Percentiles rank a stretch among this genome's conserved stretches.
Evolutionary conservation across 2,888 invertebrate genomes (phyloP).

Genomic region (Pachymerium ferrugineum): DNA sequence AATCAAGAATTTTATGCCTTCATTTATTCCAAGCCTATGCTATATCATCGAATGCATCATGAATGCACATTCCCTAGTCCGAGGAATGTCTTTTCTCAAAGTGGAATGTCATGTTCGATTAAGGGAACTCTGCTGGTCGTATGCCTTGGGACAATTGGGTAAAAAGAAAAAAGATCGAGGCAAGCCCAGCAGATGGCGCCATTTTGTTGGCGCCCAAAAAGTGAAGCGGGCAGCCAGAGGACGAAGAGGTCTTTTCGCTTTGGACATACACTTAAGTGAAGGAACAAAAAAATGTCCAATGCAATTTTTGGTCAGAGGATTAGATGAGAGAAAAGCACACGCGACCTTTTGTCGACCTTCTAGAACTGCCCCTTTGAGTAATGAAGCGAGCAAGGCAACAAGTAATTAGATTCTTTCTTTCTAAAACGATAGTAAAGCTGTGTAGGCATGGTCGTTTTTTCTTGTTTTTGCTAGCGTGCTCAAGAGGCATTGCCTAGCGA

Average conservation of each 20-base stretch:
- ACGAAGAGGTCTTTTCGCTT: neutral
- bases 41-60: neutral
- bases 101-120: neutral
- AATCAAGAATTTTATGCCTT: too few relatives aligned
- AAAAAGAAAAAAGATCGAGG: neutral
- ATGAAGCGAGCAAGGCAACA: conserved; percentile 13
- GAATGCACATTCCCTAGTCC: neutral
- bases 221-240: neutral
- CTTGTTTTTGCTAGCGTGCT: neutral
- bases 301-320: conserved; percentile 13
- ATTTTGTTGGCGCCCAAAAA: conserved; percentile 2
- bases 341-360: conserved; percentile 9
- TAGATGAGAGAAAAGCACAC: neutral
- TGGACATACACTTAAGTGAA: neutral
- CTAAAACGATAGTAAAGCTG: conserved; percentile 13
- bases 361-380: conserved; percentile 9
- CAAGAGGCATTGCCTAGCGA: neutral
- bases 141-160: neutral
- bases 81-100: neutral
- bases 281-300: neutral
- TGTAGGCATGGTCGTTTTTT: conserved; percentile 2
- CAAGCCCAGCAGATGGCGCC: neutral
- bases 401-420: conserved; percentile 13
- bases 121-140: neutral
- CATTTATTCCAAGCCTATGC: too few relatives aligned